A percentile compares a stretch with the other conserved stretches of the same genome.
phyloP scores from a whole-genome alignment of 2,888 invertebrate species.

The Pasiphila rectangulata region DNA sequence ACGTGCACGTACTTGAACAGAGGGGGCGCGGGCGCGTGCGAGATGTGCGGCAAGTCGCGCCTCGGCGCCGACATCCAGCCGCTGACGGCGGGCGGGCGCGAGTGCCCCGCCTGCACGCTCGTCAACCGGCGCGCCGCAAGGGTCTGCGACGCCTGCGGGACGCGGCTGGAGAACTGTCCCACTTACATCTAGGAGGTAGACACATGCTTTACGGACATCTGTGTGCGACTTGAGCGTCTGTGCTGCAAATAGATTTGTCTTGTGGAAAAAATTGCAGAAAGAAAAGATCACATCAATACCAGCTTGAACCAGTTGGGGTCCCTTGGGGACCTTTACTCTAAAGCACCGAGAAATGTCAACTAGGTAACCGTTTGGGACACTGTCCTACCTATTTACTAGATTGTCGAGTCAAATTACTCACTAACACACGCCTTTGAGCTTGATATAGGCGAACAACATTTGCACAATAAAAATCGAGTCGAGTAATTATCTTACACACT shows the following conservation, averaged over 20 bases:
- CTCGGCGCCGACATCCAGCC: conserved; percentile 82
- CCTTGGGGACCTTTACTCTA: no score
- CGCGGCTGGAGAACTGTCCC: conserved; percentile 86
- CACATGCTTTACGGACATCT: background rate
- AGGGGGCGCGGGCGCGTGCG: conserved; percentile 81
- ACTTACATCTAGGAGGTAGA: conserved; percentile 83
- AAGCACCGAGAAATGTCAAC: no score
- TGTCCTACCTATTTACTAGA: background rate
- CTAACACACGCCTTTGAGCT: no score
- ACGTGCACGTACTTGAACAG: conserved; percentile 87
- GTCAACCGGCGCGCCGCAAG: conserved; percentile 85
- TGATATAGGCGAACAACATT: no score
- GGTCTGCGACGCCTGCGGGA: conserved; percentile 85
- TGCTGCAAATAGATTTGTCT: no score
- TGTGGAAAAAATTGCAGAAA: no score
- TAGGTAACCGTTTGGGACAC: background rate
- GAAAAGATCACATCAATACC: no score
- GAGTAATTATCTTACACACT: no score
- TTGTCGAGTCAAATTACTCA: no score
- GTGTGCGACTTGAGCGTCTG: no score
- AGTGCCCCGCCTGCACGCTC: conserved; percentile 88
- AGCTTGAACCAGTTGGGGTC: no score
- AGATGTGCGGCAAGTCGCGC: conserved; percentile 87
- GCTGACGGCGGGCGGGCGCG: conserved; percentile 86
- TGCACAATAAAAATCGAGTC: no score